phyloP scores from a whole-genome alignment of 2,888 invertebrate species.

The Encarsia formosa region DNA sequence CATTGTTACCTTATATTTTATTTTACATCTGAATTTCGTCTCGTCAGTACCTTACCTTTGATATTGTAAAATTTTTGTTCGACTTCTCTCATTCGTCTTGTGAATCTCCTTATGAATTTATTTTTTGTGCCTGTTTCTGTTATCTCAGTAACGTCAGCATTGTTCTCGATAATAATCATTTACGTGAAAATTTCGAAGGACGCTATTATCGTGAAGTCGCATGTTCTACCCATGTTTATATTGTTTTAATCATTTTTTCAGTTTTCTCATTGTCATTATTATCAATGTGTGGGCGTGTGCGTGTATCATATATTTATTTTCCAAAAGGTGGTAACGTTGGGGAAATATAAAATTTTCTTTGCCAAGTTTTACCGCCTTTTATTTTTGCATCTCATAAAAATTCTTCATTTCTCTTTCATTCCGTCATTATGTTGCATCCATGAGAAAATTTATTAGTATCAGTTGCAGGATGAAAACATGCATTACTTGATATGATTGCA shows the following conservation, averaged over 20 bases:
- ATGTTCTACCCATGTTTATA: slow-evolving; percentile 21
- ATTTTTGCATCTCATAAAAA: too few relatives aligned
- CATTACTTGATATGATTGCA: too few relatives aligned
- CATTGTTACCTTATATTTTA: slow-evolving; percentile 6
- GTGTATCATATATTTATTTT: slow-evolving; percentile 19
- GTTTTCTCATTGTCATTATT: slow-evolving; percentile 9
- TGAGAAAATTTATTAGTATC: too few relatives aligned
- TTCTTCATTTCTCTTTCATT: too few relatives aligned
- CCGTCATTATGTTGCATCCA: too few relatives aligned
- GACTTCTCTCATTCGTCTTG: slow-evolving; percentile 2
- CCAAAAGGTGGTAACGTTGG: too few relatives aligned
- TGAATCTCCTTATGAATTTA: slow-evolving; percentile 1
- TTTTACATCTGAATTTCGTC: not conserved
- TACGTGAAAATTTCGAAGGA: slow-evolving; percentile 1
- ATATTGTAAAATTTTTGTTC: slow-evolving; percentile 4
- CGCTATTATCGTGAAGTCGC: slow-evolving; percentile 10
- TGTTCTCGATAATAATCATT: slow-evolving; percentile 5
- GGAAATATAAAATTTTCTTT: too few relatives aligned
- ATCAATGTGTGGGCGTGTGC: slow-evolving; percentile 11
- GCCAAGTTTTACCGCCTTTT: too few relatives aligned
- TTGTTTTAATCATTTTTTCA: slow-evolving; percentile 15
- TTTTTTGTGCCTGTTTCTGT: slow-evolving; percentile 9
- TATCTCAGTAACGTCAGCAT: too few relatives aligned
- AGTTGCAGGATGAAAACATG: too few relatives aligned
- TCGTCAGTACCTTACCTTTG: slow-evolving; percentile 2